Conservation (phyloP, 37 sponge, comb jelly and placozoan species). For the Bolinopsis microptera region DNA sequence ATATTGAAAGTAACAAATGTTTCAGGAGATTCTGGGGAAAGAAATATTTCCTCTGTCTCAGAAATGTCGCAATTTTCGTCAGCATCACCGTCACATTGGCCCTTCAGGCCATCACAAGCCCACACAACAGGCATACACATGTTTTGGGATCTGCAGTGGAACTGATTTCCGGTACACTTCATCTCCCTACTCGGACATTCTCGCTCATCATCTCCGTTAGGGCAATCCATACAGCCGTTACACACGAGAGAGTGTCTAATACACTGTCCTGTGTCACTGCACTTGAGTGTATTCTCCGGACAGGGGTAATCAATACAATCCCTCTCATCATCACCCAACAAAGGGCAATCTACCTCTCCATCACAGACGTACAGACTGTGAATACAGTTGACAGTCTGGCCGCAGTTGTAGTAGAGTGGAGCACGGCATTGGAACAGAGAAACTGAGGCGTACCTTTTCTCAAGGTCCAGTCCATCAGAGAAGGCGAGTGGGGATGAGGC, state of each 20-base stretch:
- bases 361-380: conserved; percentile 17
- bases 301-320: not conserved
- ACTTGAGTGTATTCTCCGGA: not conserved
- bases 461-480: not conserved
- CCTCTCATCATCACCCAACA: conserved; percentile 13
- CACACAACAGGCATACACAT: conserved; percentile 10
- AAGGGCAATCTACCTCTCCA: not conserved
- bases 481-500: not conserved
- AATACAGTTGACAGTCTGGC: conserved; percentile 1
- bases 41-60: not conserved
- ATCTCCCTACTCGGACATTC: not conserved
- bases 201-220: conserved; percentile 49
- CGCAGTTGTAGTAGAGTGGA: conserved; percentile 29
- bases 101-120: conserved; percentile 49
- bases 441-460: not conserved
- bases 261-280: conserved; percentile 43
- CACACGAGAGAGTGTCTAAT: not conserved
- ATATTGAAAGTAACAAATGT: not conserved
- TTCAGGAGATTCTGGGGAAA: not conserved
- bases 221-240: conserved; percentile 48
- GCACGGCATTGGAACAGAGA: not conserved
- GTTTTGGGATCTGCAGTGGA: not conserved
- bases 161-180: conserved; percentile 23
- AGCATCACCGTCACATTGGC: conserved; percentile 14
- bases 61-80: conserved; percentile 46